phyloP scores from a whole-genome alignment of 1,140 invertebrate species.

The Cherax quadricarinatus region DNA sequence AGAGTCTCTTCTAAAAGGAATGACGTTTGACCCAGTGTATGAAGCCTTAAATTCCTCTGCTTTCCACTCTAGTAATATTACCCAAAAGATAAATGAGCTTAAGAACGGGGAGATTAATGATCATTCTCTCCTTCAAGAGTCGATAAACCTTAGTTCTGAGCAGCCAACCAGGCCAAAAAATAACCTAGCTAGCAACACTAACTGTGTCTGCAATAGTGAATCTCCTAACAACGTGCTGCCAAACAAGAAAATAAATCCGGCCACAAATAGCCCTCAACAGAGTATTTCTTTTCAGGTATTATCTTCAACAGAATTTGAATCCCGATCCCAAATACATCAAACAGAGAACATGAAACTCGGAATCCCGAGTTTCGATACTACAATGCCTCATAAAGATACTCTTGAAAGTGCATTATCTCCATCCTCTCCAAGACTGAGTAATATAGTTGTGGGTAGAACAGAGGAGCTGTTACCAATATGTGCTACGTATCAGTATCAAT shows the following conservation, averaged over 20 bases:
- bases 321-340: neutral
- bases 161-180: neutral
- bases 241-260: neutral
- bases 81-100: neutral
- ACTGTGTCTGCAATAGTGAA: neutral
- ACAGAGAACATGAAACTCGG: neutral
- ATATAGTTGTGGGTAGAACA: neutral
- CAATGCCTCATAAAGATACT: neutral
- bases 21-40: neutral
- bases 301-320: neutral
- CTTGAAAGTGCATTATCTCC: neutral
- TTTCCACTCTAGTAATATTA: neutral
- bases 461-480: neutral
- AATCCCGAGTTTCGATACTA: neutral
- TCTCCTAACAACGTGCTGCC: neutral
- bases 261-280: neutral
- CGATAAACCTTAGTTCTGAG: neutral
- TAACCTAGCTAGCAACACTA: neutral
- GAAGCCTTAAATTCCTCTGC: neutral
- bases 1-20: conserved; percentile 5
- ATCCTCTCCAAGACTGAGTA: neutral
- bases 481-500: neutral
- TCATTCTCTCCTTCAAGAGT: neutral
- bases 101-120: neutral
- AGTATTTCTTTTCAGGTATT: neutral